Percentiles rank a stretch among this genome's conserved stretches.
phyloP scores from a whole-genome alignment of 1,140 invertebrate genomes.

The Eumaeus atala region DNA sequence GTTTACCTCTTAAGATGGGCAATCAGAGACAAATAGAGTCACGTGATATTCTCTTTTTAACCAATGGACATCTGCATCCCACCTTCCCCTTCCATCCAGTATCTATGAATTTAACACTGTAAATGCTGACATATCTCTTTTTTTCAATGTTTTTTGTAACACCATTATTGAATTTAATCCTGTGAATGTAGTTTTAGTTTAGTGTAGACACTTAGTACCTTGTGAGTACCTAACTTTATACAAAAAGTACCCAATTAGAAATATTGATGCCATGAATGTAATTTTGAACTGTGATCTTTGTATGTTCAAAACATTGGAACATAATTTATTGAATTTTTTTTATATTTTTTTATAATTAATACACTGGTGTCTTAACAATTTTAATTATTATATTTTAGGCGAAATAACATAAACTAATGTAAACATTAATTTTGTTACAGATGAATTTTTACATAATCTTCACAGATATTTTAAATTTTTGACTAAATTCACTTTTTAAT shows the following conservation, averaged over 20 bases:
- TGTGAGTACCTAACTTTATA: conserved; percentile 46
- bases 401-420: conserved; percentile 3
- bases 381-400: conserved; percentile 1
- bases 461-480: conserved; percentile 7
- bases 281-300: conserved; percentile 70
- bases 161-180: conserved; percentile 9
- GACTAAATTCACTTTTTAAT: conserved; percentile 9
- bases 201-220: conserved; percentile 37
- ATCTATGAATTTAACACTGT: not conserved
- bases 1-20: too few relatives aligned
- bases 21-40: too few relatives aligned
- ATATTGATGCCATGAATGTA: conserved; percentile 62
- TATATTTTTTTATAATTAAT: conserved; percentile 14
- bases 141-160: conserved; percentile 8
- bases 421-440: not conserved
- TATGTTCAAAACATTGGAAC: conserved; percentile 60
- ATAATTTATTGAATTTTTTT: conserved; percentile 40
- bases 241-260: conserved; percentile 38
- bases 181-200: conserved; percentile 18
- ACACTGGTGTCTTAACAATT: conserved; percentile 1
- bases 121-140: conserved; percentile 18
- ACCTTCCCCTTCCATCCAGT: too few relatives aligned
- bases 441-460: conserved; percentile 1
- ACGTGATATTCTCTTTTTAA: too few relatives aligned
- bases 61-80: too few relatives aligned